These are phyloP conservation scores for Isoperla grammatica DNA, from an alignment of 2,888 invertebrate genomes.

Conservation along the genomic window DNA sequence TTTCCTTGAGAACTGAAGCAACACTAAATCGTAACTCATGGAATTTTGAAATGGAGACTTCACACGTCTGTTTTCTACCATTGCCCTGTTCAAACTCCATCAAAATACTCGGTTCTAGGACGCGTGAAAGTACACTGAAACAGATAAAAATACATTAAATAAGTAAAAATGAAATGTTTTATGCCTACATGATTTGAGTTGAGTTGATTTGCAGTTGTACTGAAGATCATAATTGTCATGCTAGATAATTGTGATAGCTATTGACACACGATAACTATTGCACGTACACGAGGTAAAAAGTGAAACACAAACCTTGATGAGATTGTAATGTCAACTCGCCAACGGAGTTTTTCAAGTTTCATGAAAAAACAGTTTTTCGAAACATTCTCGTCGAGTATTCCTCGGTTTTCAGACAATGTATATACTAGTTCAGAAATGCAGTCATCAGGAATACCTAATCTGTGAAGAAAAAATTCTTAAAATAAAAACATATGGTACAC, in stretches of 20 bases:
- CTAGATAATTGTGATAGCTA: too few species aligned
- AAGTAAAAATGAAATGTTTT: too few species aligned
- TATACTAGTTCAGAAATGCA: constrained; percentile 49
- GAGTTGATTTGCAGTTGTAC: too few species aligned
- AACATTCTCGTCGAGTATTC: constrained; percentile 41
- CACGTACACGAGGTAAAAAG: too few species aligned
- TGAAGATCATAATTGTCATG: too few species aligned
- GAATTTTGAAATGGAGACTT: constrained; percentile 48
- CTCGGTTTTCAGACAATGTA: constrained; percentile 47
- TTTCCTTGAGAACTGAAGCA: constrained; percentile 47
- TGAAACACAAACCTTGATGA: constrained; percentile 44
- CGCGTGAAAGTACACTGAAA: constrained; percentile 42
- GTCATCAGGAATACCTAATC: constrained; percentile 41
- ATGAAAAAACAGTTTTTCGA: constrained; percentile 43
- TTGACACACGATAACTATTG: too few species aligned
- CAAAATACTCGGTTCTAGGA: constrained; percentile 47
- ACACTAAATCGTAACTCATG: constrained; percentile 49
- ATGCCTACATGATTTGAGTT: too few species aligned
- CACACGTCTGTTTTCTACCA: constrained; percentile 46
- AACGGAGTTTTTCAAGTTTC: constrained; percentile 44
- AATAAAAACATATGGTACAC: too few species aligned
- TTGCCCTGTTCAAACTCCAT: constrained; percentile 48
- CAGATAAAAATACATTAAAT: constrained; percentile 3
- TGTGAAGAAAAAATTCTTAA: too few species aligned
- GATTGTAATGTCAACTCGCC: constrained; percentile 50